Evolutionary conservation across 2,797 vertebrate species (phyloP).

Genomic region (Notoglanidium macrostoma): DNA sequence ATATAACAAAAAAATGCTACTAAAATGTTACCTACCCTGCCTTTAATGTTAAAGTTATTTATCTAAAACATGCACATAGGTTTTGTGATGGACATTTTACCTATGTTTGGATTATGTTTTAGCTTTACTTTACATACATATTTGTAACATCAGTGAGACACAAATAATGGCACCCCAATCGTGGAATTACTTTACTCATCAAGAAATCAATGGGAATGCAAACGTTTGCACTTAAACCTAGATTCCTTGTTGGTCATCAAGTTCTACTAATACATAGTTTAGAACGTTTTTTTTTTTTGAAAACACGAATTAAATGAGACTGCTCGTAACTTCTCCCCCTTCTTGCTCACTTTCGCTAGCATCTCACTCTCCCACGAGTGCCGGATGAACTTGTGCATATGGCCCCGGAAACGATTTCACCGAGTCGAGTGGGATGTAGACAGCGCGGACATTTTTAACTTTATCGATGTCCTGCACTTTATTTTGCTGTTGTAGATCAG

Average conservation of each 20-base stretch:
- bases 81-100: neutral
- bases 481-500: neutral
- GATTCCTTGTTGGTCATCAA: neutral
- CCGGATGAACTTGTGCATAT: slow-evolving; percentile 66
- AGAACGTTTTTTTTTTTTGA: neutral
- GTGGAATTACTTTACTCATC: neutral
- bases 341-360: neutral
- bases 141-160: neutral
- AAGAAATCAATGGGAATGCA: neutral
- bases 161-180: neutral
- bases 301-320: neutral
- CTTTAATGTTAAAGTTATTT: neutral
- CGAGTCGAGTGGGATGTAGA: neutral
- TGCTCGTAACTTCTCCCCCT: neutral
- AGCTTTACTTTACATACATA: neutral
- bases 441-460: neutral
- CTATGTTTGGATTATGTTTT: neutral
- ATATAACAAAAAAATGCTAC: too few relatives aligned
- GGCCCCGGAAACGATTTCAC: slow-evolving; percentile 60
- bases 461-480: neutral
- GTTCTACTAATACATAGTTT: neutral
- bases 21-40: too few relatives aligned
- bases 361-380: slow-evolving; percentile 4
- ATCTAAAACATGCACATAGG: neutral
- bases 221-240: neutral